Conservation (phyloP, 2,113 vertebrate species). For the Miniopterus natalensis region DNA sequence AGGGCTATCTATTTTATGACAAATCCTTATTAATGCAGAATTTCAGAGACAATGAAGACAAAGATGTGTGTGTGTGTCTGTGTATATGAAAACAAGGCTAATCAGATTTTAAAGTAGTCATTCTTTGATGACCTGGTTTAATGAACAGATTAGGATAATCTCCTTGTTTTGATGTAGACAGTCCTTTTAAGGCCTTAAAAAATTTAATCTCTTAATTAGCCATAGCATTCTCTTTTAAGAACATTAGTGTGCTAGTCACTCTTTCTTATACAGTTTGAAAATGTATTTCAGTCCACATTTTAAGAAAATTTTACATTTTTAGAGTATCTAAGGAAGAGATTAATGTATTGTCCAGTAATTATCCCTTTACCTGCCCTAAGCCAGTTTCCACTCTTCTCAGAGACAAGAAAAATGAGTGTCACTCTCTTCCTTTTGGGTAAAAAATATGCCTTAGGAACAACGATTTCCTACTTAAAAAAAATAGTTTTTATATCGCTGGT, state of each 20-base stretch:
- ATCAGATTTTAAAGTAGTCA: not conserved
- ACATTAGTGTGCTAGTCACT: not conserved
- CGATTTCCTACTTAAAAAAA: conserved; percentile 34
- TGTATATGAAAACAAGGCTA: not conserved
- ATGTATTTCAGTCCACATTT: not conserved
- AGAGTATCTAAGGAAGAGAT: not conserved
- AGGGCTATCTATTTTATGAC: not conserved
- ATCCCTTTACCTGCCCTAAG: not conserved
- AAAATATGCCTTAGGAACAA: conserved; percentile 24
- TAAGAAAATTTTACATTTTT: conserved; percentile 19
- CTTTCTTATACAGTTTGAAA: not conserved
- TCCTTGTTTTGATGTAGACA: not conserved
- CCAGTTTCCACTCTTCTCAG: not conserved
- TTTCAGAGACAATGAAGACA: conserved; percentile 1
- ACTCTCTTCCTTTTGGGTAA: not conserved
- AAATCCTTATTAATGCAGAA: not conserved
- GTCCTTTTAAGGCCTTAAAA: conserved; percentile 48
- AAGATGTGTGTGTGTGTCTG: not conserved
- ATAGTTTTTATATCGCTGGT: fast-evolving
- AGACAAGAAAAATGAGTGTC: not conserved
- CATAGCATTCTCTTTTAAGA: conserved; percentile 2
- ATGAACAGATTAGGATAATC: conserved; percentile 31
- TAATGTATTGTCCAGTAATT: not conserved
- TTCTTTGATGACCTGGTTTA: conserved; percentile 45
- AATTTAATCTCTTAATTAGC: conserved; percentile 63